phyloP scores from a whole-genome alignment of 2,113 vertebrate genomes.

The Nothocercus julius region DNA sequence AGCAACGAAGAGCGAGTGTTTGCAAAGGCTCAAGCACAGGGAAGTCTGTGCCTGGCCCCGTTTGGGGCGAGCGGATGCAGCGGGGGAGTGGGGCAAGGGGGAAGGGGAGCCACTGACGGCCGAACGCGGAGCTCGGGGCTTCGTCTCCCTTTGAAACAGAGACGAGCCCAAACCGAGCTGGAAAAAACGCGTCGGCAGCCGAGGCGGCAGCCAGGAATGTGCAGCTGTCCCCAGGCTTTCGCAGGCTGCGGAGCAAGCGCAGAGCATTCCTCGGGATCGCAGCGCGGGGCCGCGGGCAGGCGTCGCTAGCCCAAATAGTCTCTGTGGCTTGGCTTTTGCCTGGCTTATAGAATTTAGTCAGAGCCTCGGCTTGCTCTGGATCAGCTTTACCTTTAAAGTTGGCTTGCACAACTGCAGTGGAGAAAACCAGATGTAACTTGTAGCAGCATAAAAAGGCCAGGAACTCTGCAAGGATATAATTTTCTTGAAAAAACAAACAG shows the following conservation, averaged over 20 bases:
- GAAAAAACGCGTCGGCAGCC: not conserved
- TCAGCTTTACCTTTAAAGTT: conserved; percentile 38
- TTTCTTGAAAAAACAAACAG: conserved; percentile 39
- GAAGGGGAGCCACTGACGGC: fast-evolving
- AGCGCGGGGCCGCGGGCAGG: fast-evolving
- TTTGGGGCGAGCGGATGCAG: fast-evolving
- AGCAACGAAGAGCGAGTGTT: not conserved
- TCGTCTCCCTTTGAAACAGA: not conserved
- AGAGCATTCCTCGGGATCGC: not conserved
- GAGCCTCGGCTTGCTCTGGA: conserved; percentile 10
- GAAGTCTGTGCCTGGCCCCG: fast-evolving
- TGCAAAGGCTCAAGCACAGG: not conserved
- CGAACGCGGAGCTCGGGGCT: fast-evolving
- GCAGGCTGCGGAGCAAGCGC: not conserved
- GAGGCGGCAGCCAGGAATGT: not conserved
- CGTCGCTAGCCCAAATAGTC: conserved; percentile 13
- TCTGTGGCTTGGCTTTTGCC: conserved; percentile 44
- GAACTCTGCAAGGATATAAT: conserved; percentile 24
- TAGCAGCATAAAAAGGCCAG: not conserved
- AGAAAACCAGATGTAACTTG: conserved; percentile 39
- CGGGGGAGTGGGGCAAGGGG: not conserved
- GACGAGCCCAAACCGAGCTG: not conserved
- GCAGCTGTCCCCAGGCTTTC: not conserved
- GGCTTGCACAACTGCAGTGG: not conserved
- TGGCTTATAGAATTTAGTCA: conserved; percentile 22